Base-by-base conservation (phyloP, 2,113 vertebrate species). In the Okapia johnstoni region DNA sequence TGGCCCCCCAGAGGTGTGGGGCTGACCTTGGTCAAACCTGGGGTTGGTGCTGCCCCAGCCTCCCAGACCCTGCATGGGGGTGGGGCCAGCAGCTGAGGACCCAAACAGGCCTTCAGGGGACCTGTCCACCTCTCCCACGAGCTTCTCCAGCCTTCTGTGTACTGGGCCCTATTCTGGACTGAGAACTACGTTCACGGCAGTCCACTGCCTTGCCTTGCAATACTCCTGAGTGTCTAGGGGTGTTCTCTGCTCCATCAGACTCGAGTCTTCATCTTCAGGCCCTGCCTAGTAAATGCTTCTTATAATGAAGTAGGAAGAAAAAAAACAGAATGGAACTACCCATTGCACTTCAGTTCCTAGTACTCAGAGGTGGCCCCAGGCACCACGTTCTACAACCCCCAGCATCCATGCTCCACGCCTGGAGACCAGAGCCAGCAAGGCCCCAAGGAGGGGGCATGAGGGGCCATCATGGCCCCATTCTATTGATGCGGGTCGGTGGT, bases 391-490 rank as follows among this genome's bases (percentile, higher is more conserved):
- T 25, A 58, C 55, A 14, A 25, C 36, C 66, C 81, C n/a, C 61
- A 36, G 25, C 13, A 77, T 43, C 63, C 12, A 50, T 5, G 21
- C 79, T 52, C 36, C 4, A 33, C 3, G 15, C 16, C 58, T 12
- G 2, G 23, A 90, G 85, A 40, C 73, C 3, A 15, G 50, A 66
- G 30, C 11, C 26, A 54, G 36, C 6, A 0, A 76, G 70, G 36
- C 70, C 70, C 11, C 3, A 1, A 7, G 79, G 36, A 92, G 50
- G 52, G 55, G 4, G 7, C 0, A 8, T n/a, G 30, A 92, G 58
- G 46, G 33, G 2, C 14, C 2, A 0, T 43, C 9, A 4, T 26
- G 2, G 0, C 30, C 28, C 52, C 1, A 1, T n/a, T 16, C 58
- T 50, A 12, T 40, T 28, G 26, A 50, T 14, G 5, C 2, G 8